Percentiles rank a stretch among this genome's conserved stretches.
Evolutionary conservation across 2,888 invertebrate species (phyloP).

Genomic region (Cynaeus angustus): DNA sequence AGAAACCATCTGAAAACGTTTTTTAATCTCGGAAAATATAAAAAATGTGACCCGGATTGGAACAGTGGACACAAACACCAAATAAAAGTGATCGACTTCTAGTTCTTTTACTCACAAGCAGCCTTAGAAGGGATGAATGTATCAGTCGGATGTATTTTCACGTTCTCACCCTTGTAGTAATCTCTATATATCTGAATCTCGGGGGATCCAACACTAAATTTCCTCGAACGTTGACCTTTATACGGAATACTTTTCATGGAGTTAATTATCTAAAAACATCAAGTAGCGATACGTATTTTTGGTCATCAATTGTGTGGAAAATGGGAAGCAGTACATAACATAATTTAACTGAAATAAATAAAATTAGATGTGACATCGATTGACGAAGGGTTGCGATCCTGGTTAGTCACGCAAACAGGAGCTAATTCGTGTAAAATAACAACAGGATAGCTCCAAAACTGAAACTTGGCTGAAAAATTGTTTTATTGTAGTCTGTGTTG

Average conservation of each 20-base stretch:
- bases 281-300: not conserved
- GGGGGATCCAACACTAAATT: slow-evolving; percentile 6
- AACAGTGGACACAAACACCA: slow-evolving; percentile 16
- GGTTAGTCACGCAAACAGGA: slow-evolving; percentile 21
- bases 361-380: slow-evolving; percentile 33
- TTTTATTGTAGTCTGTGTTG: too few species aligned
- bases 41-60: slow-evolving; percentile 19
- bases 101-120: slow-evolving; percentile 25
- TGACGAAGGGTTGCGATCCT: slow-evolving; percentile 11
- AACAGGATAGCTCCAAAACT: not conserved
- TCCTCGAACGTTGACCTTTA: slow-evolving; percentile 22
- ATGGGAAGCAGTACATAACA: slow-evolving; percentile 26
- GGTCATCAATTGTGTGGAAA: slow-evolving; percentile 9
- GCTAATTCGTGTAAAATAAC: slow-evolving; percentile 19
- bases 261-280: slow-evolving; percentile 7
- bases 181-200: slow-evolving; percentile 36
- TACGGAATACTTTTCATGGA: not conserved
- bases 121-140: slow-evolving; percentile 33
- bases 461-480: too few species aligned
- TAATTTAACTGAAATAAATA: slow-evolving; percentile 27
- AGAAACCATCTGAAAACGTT: slow-evolving; percentile 4
- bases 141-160: slow-evolving; percentile 33
- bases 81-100: slow-evolving; percentile 35
- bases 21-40: slow-evolving; percentile 14
- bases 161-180: slow-evolving; percentile 29